Base-by-base conservation (phyloP, 1,140 invertebrate species). In the Pseudomyrmex flavicornis region DNA sequence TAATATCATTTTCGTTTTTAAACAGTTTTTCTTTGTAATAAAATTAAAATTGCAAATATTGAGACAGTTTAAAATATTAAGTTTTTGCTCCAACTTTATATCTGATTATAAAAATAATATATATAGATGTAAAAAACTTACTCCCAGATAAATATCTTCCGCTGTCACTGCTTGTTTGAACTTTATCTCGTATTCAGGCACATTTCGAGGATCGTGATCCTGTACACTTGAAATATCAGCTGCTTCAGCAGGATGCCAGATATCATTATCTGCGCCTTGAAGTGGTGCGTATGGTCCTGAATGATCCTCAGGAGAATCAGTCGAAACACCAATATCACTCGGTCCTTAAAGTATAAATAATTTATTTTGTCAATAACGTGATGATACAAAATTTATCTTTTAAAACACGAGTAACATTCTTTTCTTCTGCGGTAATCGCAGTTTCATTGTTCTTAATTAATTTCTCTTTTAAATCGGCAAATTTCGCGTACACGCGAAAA, bases 131-230 rank as follows among this genome's bases (percentile, higher is more conserved):
- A 9, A 17, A 15, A 65, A 2, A 89, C 87, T 91, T 93, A 97
- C 97, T 93, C 97, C 97, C 65, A 98, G 94, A 93, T 96, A 98
- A 52, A 98, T 95, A 92, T 99, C 98, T 93, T 98, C 97, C 0
- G 98, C 95, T 10, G 96, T 96, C 1, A 99, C 97, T 66, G 96
- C 95, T 93, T 99, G 98, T 87, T 97, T 96, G 91, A 97, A 98
- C 89, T 96, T 95, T 90, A 98, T 97, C 22, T 97, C 96, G 94
- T 97, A 98, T 85, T 96, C 95, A 1, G 98, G 98, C 56, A 95
- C 94, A 89, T 96, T 95, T 65, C 97, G 94, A 2, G 96, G 95
- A 88, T 97, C 97, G 9, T 95, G 85, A 9, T 95, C 86, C 90
- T 96, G 96, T 74, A 95, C 92, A 69, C 93, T 91, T 56, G 93